These are phyloP conservation scores for Otocyon megalotis DNA, from an alignment of 2,113 vertebrate species.

Conservation along the genomic window DNA sequence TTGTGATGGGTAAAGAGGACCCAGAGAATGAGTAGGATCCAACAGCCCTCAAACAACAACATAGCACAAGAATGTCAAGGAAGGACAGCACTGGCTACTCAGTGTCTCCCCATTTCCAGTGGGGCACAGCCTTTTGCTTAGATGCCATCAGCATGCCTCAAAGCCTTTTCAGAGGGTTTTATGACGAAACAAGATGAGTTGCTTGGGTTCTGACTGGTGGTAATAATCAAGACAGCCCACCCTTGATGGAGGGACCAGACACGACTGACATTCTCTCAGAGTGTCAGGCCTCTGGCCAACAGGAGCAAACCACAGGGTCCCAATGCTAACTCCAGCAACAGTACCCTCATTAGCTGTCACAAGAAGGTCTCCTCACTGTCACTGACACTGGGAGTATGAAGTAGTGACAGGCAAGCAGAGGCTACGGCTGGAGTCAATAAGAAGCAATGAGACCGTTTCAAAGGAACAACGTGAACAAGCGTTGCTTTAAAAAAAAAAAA, in stretches of 20 bases:
- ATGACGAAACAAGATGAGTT: background rate
- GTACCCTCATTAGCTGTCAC: background rate
- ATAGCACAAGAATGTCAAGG: background rate
- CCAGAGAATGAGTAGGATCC: too few relatives aligned
- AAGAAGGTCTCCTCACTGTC: background rate
- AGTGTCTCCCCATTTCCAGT: background rate
- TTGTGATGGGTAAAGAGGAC: background rate
- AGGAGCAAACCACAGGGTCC: background rate
- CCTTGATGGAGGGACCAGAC: background rate
- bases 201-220: background rate
- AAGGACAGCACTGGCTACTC: background rate
- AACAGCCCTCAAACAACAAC: background rate
- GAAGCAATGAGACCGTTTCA: background rate
- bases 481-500: background rate
- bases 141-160: background rate
- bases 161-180: background rate
- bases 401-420: background rate
- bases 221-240: background rate
- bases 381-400: background rate
- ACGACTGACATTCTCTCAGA: background rate
- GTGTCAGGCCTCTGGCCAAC: background rate
- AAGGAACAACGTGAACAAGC: background rate
- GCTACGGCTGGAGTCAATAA: background rate
- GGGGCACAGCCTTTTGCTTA: background rate
- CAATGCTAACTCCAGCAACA: too few relatives aligned